Base-by-base conservation (phyloP, 2,888 invertebrate genomes). In the Epinotia nisella region DNA sequence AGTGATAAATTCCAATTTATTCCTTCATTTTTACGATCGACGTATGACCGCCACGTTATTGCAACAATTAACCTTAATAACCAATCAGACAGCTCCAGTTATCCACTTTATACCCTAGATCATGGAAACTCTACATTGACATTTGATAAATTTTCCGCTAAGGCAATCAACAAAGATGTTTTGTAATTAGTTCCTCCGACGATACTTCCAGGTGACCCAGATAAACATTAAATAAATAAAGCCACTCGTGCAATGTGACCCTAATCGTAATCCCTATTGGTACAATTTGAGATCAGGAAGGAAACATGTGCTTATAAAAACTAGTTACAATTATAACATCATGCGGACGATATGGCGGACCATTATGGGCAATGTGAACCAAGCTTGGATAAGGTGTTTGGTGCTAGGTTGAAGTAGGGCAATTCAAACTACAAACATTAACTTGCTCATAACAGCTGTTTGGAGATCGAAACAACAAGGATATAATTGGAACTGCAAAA, bases 1-100 rank as follows among this genome's bases (percentile, higher is more conserved):
- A 19, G 39, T 41, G 29, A 73, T 73, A 60, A 67, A 69, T 41
- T 24, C 64, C 64, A 73, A 73, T 73, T 64, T 58, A 39, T 51
- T 62, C 39, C 41, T 35, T 64, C 64, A 69, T 73, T 69, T 69
- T 73, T 68, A 73, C 39, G 68, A 62, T 58, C 51, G 17, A 41
- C 7, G 53, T n/a, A n/a, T 39, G 72, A 61, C 67, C 45, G 39
- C 56, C 1, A 56, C 58, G 24, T n/a, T 39, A 45, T 29, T 35
- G 17, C 11, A 5, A 19, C 58, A 73, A 73, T 73, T 73, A 69
- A 73, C 39, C 39, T 61, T 41, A 45, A 62, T 49, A 53, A 53
- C 51, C 64, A 64, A 53, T 64, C 61, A 62, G 62, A 58, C 29
- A 55, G 53, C 60, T 45, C 51, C 61, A 45, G 29, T 2, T 41